Conservation (phyloP, 2,113 vertebrate genomes). For the Mola mola region DNA sequence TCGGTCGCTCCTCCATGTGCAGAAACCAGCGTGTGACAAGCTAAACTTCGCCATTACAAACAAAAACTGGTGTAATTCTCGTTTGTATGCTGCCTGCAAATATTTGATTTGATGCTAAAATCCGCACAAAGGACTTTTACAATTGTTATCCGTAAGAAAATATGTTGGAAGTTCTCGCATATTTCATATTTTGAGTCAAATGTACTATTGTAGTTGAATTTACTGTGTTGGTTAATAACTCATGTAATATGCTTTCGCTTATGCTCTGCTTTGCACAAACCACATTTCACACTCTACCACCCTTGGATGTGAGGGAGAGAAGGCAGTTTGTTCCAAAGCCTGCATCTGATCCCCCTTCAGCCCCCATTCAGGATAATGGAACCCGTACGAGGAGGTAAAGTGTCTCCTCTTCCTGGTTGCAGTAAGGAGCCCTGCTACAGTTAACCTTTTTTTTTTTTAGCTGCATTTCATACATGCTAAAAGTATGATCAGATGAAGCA, state of each 20-base stretch:
- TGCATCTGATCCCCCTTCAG: background rate
- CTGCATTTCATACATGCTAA: background rate
- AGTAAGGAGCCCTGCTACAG: background rate
- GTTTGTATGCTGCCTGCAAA: background rate
- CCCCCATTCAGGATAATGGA: background rate
- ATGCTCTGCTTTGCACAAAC: background rate
- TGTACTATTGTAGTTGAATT: background rate
- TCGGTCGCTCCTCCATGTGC: background rate
- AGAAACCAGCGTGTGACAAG: background rate
- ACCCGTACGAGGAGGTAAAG: too few relatives aligned
- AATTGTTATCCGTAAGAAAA: too few relatives aligned
- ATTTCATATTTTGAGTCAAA: background rate
- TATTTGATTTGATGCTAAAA: too few relatives aligned
- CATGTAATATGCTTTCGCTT: background rate
- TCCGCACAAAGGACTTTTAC: too few relatives aligned
- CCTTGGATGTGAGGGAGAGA: background rate
- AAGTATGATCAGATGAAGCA: background rate
- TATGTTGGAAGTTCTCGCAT: background rate
- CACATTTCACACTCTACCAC: background rate
- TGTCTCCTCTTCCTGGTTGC: background rate
- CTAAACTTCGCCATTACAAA: too few relatives aligned
- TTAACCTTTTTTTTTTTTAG: background rate
- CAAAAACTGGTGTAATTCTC: too few relatives aligned
- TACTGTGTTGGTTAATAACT: background rate
- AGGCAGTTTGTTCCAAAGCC: background rate